A percentile compares a stretch with the other conserved stretches of the same genome.
These are phyloP conservation scores for Orchestia grillus DNA, from an alignment of 1,140 invertebrate genomes.

Conservation along the genomic window DNA sequence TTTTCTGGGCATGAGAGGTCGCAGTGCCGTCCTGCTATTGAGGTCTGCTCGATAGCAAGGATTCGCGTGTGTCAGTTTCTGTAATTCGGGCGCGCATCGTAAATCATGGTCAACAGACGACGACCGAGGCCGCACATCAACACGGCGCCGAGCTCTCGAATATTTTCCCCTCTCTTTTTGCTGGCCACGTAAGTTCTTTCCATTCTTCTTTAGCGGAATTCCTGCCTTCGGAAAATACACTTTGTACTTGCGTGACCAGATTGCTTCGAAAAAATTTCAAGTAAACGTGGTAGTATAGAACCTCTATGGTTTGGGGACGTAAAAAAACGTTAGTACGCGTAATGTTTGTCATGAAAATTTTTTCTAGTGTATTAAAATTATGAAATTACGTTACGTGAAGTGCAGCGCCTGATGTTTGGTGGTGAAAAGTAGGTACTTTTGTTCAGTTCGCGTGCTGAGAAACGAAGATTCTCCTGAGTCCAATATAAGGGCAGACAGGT, in stretches of 20 bases:
- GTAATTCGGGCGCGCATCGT: neutral
- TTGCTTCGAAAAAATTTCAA: neutral
- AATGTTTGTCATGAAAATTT: too few species aligned
- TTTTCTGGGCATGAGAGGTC: neutral
- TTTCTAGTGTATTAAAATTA: too few species aligned
- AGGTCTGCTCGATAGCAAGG: neutral
- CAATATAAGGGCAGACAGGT: too few species aligned
- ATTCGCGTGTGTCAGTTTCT: neutral
- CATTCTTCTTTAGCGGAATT: neutral
- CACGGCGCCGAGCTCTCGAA: neutral
- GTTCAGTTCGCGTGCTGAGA: too few species aligned
- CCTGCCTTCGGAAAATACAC: neutral
- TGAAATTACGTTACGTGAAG: too few species aligned
- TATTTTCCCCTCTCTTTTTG: neutral
- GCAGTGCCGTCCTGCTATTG: neutral
- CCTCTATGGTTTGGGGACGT: neutral
- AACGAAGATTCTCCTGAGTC: too few species aligned
- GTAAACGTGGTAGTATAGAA: neutral
- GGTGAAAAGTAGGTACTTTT: too few species aligned
- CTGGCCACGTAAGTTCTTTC: neutral
- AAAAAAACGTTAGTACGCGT: too few species aligned
- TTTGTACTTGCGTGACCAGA: neutral
- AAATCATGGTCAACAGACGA: neutral
- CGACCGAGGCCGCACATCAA: neutral
- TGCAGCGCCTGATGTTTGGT: too few species aligned